phyloP scores from a whole-genome alignment of 1,140 invertebrate species.

The Heliconius congener region DNA sequence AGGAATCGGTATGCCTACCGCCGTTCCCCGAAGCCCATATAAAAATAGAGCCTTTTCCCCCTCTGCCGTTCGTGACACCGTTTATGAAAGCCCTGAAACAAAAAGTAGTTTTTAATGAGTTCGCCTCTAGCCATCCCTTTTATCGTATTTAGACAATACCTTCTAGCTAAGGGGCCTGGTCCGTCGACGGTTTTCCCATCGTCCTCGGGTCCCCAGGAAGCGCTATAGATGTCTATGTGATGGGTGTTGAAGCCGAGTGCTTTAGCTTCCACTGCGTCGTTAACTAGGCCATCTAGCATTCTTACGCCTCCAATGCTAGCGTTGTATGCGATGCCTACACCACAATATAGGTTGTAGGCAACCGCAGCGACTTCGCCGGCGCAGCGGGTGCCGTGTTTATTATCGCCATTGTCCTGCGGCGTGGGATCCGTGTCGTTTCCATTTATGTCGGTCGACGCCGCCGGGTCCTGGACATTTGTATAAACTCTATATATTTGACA shows the following conservation, averaged over 20 bases:
- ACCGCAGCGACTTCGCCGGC: constrained; percentile 95
- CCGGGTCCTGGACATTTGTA: constrained; percentile 86
- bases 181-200: constrained; percentile 99
- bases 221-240: constrained; percentile 97
- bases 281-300: constrained; percentile 97
- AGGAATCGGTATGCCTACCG: constrained; percentile 96
- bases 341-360: constrained; percentile 95
- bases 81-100: constrained; percentile 92
- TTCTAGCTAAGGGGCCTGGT: constrained; percentile 94
- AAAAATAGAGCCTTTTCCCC: constrained; percentile 98
- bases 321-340: constrained; percentile 96
- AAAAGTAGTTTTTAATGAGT: constrained; percentile 66
- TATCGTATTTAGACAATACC: constrained; percentile 72
- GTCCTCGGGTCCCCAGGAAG: constrained; percentile 97
- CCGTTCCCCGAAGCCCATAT: constrained; percentile 99
- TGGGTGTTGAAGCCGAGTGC: constrained; percentile 94
- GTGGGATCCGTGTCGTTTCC: constrained; percentile 97
- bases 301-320: constrained; percentile 95
- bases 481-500: neutral
- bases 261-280: constrained; percentile 96
- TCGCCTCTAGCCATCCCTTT: constrained; percentile 57
- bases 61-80: constrained; percentile 95
- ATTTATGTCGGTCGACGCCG: constrained; percentile 98
- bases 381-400: constrained; percentile 95
- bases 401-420: constrained; percentile 96